Evolutionary conservation across 2,113 vertebrate species (phyloP), one percentile per base, ranked within the genome.

Genomic region (Podarcis raffonei): DNA sequence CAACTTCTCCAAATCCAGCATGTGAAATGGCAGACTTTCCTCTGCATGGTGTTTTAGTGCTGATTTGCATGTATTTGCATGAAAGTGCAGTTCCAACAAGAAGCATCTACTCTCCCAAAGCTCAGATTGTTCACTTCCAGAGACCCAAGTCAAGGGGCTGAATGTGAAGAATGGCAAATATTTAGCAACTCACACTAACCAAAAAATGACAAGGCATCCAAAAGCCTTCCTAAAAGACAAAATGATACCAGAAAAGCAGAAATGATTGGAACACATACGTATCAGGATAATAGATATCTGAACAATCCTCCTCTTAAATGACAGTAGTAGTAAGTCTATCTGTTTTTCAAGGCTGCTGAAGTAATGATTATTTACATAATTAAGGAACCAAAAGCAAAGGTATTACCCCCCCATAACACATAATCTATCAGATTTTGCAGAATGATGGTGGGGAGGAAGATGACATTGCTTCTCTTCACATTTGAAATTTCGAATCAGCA

Each of bases 331-430:
- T 32, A 78, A 57, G 18, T 62, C 59, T 62, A 18, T 20, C 18
- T 6, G 35, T 91, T 75, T 74, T 27, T 78, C 83, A 84, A 89
- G 88, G 57, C 72, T 87, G 92, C 87, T 75, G 59, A 59, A 91
- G 77, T 9, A 91, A 83, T 42, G 65, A 2, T 20, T 35, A 69
- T 86, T 30, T 1, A 6, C 12, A 69, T 81, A 90, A 83, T 85
- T 85, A 84, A 13, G 32, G 1, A 18, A 3, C 2, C 1, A 12
- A n/a, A 42, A 65, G 48, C 0, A 9, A 89, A 0, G 3, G 48
- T 77, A 86, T 81, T 37, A 68, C 35, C 82, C 65, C 35, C 82
- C 15, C 2, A 78, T n/a, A 9, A 20, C 20, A 90, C 6, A 53
- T 76, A 86, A 92, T 35, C 11, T 84, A 91, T 76, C 89, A 66